Conservation (phyloP, 2,797 vertebrate species). For the Halcyon chelicuti region DNA sequence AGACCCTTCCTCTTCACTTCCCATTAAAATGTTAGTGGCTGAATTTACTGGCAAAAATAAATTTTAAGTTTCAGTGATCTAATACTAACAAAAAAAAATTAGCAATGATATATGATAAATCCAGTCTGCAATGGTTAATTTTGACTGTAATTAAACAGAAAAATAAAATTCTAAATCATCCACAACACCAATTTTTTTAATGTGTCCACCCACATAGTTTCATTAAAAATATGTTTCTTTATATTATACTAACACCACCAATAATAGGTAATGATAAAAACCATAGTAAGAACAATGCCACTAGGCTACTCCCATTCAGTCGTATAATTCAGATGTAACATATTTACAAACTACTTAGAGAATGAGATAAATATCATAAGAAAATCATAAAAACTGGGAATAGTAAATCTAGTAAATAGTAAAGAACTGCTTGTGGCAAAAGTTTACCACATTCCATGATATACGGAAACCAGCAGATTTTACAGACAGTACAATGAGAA, state of each 20-base stretch:
- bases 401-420: slow-evolving; percentile 33
- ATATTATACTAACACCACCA: not conserved
- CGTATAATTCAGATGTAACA: not conserved
- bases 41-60: not conserved
- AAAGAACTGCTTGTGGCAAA: not conserved
- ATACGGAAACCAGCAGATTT: slow-evolving; percentile 17
- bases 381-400: not conserved
- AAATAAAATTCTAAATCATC: slow-evolving; percentile 32
- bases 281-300: not conserved
- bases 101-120: not conserved
- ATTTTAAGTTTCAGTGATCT: not conserved
- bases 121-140: not conserved
- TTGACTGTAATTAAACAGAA: not conserved
- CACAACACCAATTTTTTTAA: not conserved
- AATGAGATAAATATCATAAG: not conserved
- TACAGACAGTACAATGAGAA: slow-evolving; percentile 35
- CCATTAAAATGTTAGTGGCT: not conserved
- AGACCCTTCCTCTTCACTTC: not conserved
- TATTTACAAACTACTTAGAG: not conserved
- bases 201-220: not conserved
- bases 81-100: not conserved
- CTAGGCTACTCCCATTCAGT: not conserved
- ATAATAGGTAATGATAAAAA: not conserved
- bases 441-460: slow-evolving; percentile 15
- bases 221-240: not conserved